Base-by-base conservation (phyloP, 2,113 vertebrate genomes). In the Acanthisitta chloris region DNA sequence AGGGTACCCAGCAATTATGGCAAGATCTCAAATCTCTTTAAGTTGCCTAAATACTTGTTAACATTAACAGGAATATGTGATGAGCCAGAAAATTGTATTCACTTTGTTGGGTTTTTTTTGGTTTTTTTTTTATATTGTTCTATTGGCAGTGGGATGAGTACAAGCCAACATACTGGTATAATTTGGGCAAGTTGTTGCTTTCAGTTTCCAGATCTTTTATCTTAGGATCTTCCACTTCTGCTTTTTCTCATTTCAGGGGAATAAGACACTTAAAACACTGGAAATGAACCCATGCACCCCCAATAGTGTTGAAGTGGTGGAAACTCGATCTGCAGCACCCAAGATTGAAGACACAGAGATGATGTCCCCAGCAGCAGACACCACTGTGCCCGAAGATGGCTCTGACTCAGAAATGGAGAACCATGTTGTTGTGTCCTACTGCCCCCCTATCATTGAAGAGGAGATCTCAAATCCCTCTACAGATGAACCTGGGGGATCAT, bases 271-370 rank as follows among this genome's bases (percentile, higher is more conserved):
- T 69, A 98, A 98, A 96, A 98, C 98, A 70, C 73, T 98, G 98
- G 98, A 98, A 96, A 98, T 99, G 98, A 99, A 99, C 91, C 98
- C 99, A 0, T 98, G 99, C 42, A 98, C 98, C 9, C 98, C 99
- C 46, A 99, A 98, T 78, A 98, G 98, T 78, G 98, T 99, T 28
- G 99, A 99, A 95, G 99, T 99, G 52, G 98, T 99, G 57, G 98
- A 99, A 95, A 98, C 97, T 52, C 98, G 95, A 78, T 86, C 98
- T 64, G 58, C 97, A 77, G 81, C 97, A 81, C 98, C 99, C 55
- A 99, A 99, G 83, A 97, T 97, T 64, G 98, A 99, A 49, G 98
- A 99, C 4, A 98, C 98, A 26, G 98, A 98, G 52, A 98, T 98
- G 29, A 94, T 94, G 24, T 98, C 98, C 48, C 98, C 98, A 4